Base-by-base conservation (phyloP, 2,888 invertebrate genomes). In the Dynastes hyllus region DNA sequence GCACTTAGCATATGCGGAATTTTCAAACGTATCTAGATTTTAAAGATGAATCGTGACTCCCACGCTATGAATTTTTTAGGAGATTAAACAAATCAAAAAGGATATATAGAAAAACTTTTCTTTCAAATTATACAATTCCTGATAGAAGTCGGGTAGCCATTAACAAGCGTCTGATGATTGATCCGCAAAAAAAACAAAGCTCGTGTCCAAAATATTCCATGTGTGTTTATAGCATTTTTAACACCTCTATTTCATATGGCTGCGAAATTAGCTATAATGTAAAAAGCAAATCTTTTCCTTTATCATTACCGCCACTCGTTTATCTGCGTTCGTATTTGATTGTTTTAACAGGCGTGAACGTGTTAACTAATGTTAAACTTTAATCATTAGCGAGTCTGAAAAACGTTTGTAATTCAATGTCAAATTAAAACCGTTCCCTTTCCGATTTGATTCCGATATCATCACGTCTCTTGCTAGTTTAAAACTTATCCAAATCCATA, bases 311-410 rank as follows among this genome's bases (percentile, higher is more conserved):
- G 45, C 11, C 69, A 50, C 22, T 75, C 40, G 45, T 40, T 45
- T 27, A 45, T 61, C 58, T 61, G 27, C 3, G 9, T 40, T 61
- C 5, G 45, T 1, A 58, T 45, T 37, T 50, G 22, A 61, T 75
- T 75, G 61, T 75, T 50, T 22, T 61, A 75, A 45, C 45, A 61
- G 37, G 40, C 45, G 61, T 27, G 40, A 27, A 22, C 27, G 11
- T 61, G 45, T 32, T 61, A 75, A 73, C 16, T 13, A 5, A 50
- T 13, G 50, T 45, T 75, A 75, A 75, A 40, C 16, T 50, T 61
- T 61, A n/a, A 11, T 63, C n/a, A 75, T 75, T 75, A 75, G 61
- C 61, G 55, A 45, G 45, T 75, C 45, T 73, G 27, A 45, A 61
- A 40, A 51, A 13, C n/a, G 11, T 51, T 4, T 29, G 27, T 69